Evolutionary conservation across 2,888 invertebrate species (phyloP), one percentile per base, ranked within the genome.

Genomic region (Phasia obesa): DNA sequence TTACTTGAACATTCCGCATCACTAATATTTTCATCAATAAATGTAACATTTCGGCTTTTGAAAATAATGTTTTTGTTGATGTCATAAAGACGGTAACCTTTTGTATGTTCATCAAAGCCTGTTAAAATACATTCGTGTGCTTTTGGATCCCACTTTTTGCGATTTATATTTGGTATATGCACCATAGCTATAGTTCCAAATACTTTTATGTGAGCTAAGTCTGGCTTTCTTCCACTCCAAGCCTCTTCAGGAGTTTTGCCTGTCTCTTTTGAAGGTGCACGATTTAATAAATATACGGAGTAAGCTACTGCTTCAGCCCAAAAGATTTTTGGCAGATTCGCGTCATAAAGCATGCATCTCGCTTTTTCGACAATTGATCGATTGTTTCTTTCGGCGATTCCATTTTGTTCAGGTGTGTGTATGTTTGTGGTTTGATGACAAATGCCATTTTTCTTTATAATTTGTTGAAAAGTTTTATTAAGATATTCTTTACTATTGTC

Each of bases 261-360:
- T 69, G 74, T 67, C 3, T 49, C 67, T 38, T 59, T 67, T 19
- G 76, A 67, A 31, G 79, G 75, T n/a, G 65, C 74, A 42, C 65
- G 65, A 49, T 81, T 81, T 1, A 81, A 35, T n/a, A 80, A 84
- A 65, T 86, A 85, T 6, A 80, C 84, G 0, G 86, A 86, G 7
- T 85, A 86, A 57, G 83, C 84, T 15, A 81, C 74, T 13, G 87
- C 86, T 79, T 87, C 84, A n/a, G 82, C 84, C 86, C 84, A 86
- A 27, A 67, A 81, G 4, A 21, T 42, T 17, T 79, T 78, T 19
- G 64, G 51, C 44, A 85, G 42, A 59, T 74, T 57, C 1, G 85
- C 81, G 27, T 85, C 81, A 62, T 78, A 60, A 11, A 86, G 57
- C 84, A 87, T 76, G 23, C 85, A 85, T 42, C 84, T 74, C 1